These are phyloP conservation scores for Danaus melanippus DNA, from an alignment of 1,140 invertebrate species.

Conservation along the genomic window DNA sequence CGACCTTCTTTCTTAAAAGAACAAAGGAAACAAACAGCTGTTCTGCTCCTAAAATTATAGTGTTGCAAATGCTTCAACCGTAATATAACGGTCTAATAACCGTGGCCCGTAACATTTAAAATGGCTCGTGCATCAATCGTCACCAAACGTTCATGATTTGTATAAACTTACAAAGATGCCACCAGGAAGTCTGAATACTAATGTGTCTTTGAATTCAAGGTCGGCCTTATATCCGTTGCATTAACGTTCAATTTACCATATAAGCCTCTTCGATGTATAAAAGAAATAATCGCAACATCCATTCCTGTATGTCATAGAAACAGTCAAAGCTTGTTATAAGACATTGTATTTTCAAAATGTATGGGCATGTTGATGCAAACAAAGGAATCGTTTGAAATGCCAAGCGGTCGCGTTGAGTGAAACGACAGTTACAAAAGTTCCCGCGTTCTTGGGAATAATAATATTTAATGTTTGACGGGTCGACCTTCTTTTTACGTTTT, in stretches of 20 bases:
- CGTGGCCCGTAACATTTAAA: constrained; percentile 32
- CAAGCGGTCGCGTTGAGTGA: constrained; percentile 11
- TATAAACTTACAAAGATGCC: constrained; percentile 39
- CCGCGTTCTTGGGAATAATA: constrained; percentile 27
- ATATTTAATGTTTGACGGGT: constrained; percentile 31
- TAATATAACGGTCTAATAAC: constrained; percentile 55
- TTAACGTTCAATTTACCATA: constrained; percentile 45
- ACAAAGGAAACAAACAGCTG: constrained; percentile 52
- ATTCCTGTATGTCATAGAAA: too few relatives aligned
- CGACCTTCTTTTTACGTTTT: constrained; percentile 33
- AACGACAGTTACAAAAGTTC: constrained; percentile 28
- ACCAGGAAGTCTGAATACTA: constrained; percentile 67
- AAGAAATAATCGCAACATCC: not conserved
- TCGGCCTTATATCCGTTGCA: constrained; percentile 48
- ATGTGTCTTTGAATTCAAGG: constrained; percentile 69
- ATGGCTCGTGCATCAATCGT: constrained; percentile 20
- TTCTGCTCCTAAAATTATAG: constrained; percentile 37
- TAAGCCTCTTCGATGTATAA: constrained; percentile 38
- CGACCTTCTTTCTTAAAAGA: constrained; percentile 63
- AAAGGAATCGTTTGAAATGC: constrained; percentile 13
- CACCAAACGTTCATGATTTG: constrained; percentile 28
- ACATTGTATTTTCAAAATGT: too few relatives aligned
- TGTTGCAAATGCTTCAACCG: constrained; percentile 46
- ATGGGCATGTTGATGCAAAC: constrained; percentile 8
- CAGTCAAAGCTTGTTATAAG: too few relatives aligned